Evolutionary conservation across 2,113 vertebrate genomes (phyloP).

Genomic region (Sander lucioperca): DNA sequence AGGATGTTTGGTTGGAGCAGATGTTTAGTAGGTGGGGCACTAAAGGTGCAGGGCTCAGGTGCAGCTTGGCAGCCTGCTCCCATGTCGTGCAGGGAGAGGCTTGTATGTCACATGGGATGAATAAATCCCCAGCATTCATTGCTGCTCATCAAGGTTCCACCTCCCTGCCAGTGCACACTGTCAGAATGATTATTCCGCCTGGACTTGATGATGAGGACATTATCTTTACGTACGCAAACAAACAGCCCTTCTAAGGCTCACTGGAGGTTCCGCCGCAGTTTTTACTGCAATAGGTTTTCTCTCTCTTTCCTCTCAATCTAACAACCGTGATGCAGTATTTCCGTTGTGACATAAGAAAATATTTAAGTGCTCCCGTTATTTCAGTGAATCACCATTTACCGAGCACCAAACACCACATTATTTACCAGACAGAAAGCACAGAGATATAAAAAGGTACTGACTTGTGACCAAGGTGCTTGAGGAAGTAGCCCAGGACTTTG

Average conservation of each 20-base stretch:
- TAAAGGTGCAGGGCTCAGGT: constrained; percentile 66
- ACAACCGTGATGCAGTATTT: constrained; percentile 10
- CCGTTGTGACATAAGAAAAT: background rate
- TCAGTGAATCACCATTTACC: background rate
- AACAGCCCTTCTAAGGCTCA: constrained; percentile 23
- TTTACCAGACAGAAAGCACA: background rate
- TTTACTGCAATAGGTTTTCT: constrained; percentile 36
- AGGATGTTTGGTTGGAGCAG: constrained; percentile 37
- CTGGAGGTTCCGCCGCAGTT: constrained; percentile 32
- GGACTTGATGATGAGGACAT: constrained; percentile 58
- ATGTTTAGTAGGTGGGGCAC: constrained; percentile 42
- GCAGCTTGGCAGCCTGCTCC: constrained; percentile 42
- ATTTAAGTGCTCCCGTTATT: background rate
- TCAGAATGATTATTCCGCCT: constrained; percentile 73
- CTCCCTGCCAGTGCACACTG: constrained; percentile 56
- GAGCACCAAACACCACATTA: background rate
- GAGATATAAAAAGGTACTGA: constrained; percentile 82
- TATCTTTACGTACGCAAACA: constrained; percentile 49
- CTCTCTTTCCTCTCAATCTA: constrained; percentile 12
- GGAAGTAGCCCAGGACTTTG: constrained; percentile 98
- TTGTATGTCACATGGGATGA: constrained; percentile 44
- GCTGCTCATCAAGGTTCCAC: constrained; percentile 66
- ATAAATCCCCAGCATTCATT: constrained; percentile 71
- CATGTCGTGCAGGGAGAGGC: constrained; percentile 24
- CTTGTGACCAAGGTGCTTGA: constrained; percentile 99